Percentiles rank a stretch among this genome's conserved stretches.
Conservation (phyloP, 2,113 vertebrate species). For the Podarcis muralis region DNA sequence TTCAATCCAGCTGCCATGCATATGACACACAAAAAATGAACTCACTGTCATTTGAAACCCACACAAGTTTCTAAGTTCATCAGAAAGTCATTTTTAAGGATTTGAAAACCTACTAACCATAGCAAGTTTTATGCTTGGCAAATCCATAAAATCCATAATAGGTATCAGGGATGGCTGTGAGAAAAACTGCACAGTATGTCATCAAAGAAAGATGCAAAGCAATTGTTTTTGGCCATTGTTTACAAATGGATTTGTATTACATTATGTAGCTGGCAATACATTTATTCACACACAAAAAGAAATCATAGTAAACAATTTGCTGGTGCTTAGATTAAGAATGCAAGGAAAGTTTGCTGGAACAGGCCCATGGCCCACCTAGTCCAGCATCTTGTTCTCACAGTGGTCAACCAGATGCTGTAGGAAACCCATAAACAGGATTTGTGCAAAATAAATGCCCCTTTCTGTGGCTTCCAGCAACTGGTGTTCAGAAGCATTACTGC, state of each 20-base stretch:
- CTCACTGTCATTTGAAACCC: neutral
- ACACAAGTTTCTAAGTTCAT: slow-evolving; percentile 2
- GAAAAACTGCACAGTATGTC: fast-evolving
- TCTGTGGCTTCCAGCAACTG: no score
- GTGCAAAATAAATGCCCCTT: no score
- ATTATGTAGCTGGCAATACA: neutral
- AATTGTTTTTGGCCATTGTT: neutral
- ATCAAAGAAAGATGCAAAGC: neutral
- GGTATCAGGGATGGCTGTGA: neutral
- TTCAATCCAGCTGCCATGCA: neutral
- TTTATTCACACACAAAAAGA: neutral
- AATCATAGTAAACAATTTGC: neutral
- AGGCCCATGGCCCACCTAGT: no score
- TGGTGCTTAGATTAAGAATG: no score
- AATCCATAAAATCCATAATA: neutral
- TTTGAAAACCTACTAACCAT: neutral
- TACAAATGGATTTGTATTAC: neutral
- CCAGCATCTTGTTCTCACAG: no score
- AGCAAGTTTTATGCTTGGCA: neutral
- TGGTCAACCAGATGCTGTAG: no score
- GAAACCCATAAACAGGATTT: no score
- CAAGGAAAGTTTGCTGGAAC: no score
- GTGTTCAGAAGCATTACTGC: no score
- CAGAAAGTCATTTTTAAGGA: neutral
- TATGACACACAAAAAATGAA: neutral